Evolutionary conservation across 2,797 vertebrate species (phyloP), one percentile per base, ranked within the genome.

Genomic region (Rhinatrema bivittatum): DNA sequence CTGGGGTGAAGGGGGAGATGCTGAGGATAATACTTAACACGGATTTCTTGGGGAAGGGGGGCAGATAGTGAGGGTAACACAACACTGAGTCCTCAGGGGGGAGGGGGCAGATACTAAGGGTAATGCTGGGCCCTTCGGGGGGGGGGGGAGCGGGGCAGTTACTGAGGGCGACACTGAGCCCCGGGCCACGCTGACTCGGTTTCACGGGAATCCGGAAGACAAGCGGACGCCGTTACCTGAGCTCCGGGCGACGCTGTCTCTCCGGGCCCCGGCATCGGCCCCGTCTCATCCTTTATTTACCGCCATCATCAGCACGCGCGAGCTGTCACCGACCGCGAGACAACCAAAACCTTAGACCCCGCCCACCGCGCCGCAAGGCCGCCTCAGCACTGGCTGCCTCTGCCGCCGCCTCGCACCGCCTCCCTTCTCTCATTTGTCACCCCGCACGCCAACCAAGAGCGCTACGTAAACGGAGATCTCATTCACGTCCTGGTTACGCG

Each of bases 281-380:
- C 46, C 43, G 16, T 44, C 36, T 36, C 42, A 53, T 73, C 79
- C 74, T 75, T 78, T 81, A 85, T 82, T 86, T 85, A 85, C 86
- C 83, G 78, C 83, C 85, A 81, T 86, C 82, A 79, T 77, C 83
- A 76, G 79, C 81, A 86, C 83, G 78, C 84, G 80, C 78, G 77
- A 84, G 80, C 84, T 87, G 84, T 87, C 85, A 85, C 79, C 70
- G 54, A 66, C 72, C 75, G n/a, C 53, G 60, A 47, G 61, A 19
- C 39, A 50, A 29, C 30, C 6, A n/a, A n/a, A n/a, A n/a, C n/a
- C n/a, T n/a, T n/a, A 35, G 46, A 37, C 54, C 18, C 27, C 16
- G 54, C 56, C 59, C 54, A 24, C 16, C 16, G 26, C 7, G 21
- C 39, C 29, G 15, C 6, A 14, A 11, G 13, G 3, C 4, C 18